phyloP scores from a whole-genome alignment of 2,797 vertebrate genomes.

The Podargus strigoides region DNA sequence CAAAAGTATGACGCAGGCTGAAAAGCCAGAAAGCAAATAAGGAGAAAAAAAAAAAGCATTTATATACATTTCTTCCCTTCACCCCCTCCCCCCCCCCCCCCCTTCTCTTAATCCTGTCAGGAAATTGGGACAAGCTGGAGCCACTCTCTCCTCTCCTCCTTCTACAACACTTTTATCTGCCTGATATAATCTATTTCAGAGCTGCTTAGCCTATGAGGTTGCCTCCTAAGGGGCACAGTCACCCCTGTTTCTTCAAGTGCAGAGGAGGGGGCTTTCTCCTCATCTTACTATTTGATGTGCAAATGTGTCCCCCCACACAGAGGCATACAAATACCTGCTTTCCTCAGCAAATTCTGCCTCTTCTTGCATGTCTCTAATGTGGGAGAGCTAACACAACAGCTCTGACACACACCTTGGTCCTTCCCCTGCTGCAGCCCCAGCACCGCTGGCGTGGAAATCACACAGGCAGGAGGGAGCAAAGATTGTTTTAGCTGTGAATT shows the following conservation, averaged over 20 bases:
- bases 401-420: background rate
- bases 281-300: background rate
- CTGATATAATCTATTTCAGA: background rate
- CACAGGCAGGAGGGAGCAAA: background rate
- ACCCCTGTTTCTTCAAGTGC: background rate
- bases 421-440: background rate
- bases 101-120: conserved; percentile 33
- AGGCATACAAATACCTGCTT: background rate
- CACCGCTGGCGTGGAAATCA: background rate
- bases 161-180: background rate
- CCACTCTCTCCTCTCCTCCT: background rate
- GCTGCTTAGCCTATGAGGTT: background rate
- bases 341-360: background rate
- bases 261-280: background rate
- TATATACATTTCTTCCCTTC: background rate
- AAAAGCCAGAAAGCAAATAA: conserved; percentile 22
- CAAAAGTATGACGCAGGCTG: background rate
- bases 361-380: background rate
- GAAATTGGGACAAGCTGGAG: conserved; percentile 35
- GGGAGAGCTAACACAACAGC: background rate
- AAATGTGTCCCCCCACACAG: background rate
- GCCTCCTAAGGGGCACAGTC: background rate
- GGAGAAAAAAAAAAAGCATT: background rate
- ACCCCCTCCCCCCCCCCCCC: background rate
- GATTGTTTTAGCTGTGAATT: background rate